Conservation (phyloP, 2,797 vertebrate species). For the Sebastiscus albofasciatus region DNA sequence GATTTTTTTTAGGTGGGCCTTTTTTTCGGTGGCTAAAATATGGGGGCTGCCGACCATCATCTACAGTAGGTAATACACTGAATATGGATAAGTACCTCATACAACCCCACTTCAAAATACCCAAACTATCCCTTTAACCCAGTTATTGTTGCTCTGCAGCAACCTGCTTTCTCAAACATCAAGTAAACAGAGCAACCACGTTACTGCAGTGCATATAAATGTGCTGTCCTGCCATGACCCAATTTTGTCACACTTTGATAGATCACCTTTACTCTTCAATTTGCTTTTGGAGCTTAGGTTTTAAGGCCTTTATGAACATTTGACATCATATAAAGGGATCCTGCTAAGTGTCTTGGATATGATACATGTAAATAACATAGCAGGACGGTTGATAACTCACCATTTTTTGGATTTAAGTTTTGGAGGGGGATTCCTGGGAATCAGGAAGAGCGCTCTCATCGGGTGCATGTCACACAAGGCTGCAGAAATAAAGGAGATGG, state of each 20-base stretch:
- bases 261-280: neutral
- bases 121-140: neutral
- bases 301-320: neutral
- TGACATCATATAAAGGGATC: neutral
- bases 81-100: neutral
- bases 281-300: neutral
- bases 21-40: neutral
- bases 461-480: slow-evolving; percentile 96
- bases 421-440: slow-evolving; percentile 93
- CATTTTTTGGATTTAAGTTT: slow-evolving; percentile 97
- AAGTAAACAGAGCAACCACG: neutral
- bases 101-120: neutral
- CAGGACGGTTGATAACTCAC: slow-evolving; percentile 75
- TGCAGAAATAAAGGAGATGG: slow-evolving; percentile 65
- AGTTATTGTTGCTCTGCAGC: neutral
- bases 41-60: neutral
- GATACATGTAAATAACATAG: neutral
- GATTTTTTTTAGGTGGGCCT: neutral
- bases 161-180: neutral
- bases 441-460: slow-evolving; percentile 95
- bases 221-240: neutral
- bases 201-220: neutral
- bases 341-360: neutral
- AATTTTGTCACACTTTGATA: neutral
- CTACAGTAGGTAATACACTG: neutral